Evolutionary conservation across 2,888 invertebrate species (phyloP), one percentile per base, ranked within the genome.

Genomic region (Mamestra brassicae): DNA sequence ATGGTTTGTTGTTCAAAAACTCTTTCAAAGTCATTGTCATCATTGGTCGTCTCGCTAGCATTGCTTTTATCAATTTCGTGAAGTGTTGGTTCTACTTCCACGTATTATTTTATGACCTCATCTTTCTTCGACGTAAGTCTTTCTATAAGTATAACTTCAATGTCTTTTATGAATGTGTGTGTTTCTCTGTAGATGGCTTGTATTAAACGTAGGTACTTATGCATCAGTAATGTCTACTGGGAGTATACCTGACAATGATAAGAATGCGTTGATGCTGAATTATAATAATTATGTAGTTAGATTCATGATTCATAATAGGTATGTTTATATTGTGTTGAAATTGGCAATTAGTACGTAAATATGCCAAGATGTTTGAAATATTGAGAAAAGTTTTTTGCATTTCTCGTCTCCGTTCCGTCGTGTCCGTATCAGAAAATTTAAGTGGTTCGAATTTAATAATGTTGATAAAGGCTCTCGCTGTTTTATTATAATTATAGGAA

Each of bases 201-300:
- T 34, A 47, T 60, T 26, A 6, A 26, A 26, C 26, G 26, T 3
- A 52, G 10, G 11, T 15, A 66, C 1, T 52, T 38, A 54, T 54
- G 54, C 54, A 61, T 74, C 17, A 17, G 55, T 81, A 3, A 57
- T 81, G 36, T 58, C 55, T 15, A 57, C 42, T 57, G 62, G 45
- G 81, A 76, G 36, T 52, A 50, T 74, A n/a, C 76, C 74, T 76
- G 61, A 52, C 81, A 36, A 74, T 76, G 81, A 81, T n/a, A 62
- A 34, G 42, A 74, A 45, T 74, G 11, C 26, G 36, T 10, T 7
- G 15, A 61, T 55, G 42, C 17, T 79, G 47, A 47, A 61, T 55
- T 50, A 17, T 61, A 61, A 74, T 55, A 7, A 4, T n/a, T 60
- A 26, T 26, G 26, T 26, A 26, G 26, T n/a, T 38, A 38, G 36